Evolutionary conservation across 2,888 invertebrate species (phyloP), one percentile per base, ranked within the genome.

Genomic region (Eristalinus aeneus): DNA sequence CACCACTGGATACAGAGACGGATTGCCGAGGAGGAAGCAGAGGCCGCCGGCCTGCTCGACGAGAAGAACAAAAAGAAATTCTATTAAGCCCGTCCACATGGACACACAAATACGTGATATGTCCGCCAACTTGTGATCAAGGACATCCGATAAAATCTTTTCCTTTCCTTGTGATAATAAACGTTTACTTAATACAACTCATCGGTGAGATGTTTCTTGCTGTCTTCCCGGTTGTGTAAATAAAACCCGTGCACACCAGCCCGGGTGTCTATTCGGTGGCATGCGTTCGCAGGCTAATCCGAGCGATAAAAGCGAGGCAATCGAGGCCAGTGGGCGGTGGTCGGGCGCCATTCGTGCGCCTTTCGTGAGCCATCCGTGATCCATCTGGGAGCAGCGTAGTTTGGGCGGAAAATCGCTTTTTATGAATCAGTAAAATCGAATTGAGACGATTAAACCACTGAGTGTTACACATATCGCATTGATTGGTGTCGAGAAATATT

Each of bases 1-100:
- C 95, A 94, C 92, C 94, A 94, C 88, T 92, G 95, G 89, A 93
- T 96, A 67, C 94, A 94, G 90, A 93, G 93, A 74, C 94, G 89
- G 84, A 92, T 92, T 82, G 90, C 90, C 54, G 83, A 88, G 39
- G 91, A 92, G 81, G 91, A 92, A 81, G 89, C 88, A 8, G 90
- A 89, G 63, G 92, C 89, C 23, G 89, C 89, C 36, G 58, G 34
- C 23, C 31, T 65, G 6, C 34, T 56, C 20, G 46, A 36, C 27
- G 74, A 69, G 61, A 84, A 58, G 12, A 73, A 20, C 10, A 74
- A 61, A 11, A 79, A 81, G 75, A 83, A 87, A 89, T 88, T 89
- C 88, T 88, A 89, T 89, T 88, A 88, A 86, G 72, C n/a, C 46
- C 31, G 10, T 68, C 46, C 46, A 36, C 46, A 46, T 46, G 46